These are phyloP conservation scores for Ostrea denselamellosa DNA, from an alignment of 1,140 invertebrate species.

Conservation along the genomic window DNA sequence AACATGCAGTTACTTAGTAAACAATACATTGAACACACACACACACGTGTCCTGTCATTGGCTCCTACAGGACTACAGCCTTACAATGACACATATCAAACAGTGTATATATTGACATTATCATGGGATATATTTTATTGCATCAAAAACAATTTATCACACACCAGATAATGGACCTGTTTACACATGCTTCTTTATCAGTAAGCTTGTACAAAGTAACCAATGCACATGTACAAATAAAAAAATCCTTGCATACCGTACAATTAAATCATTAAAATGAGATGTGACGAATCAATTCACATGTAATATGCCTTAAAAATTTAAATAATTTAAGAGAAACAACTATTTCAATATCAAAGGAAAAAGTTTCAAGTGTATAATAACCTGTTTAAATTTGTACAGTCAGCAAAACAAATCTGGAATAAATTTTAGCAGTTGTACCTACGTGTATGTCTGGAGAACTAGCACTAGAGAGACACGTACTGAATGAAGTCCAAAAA, in stretches of 20 bases:
- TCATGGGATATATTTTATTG: neutral
- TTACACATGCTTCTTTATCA: neutral
- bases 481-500: neutral
- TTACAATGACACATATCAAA: neutral
- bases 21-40: slow-evolving; percentile 23
- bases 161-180: neutral
- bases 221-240: neutral
- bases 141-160: slow-evolving; percentile 26
- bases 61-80: neutral
- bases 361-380: neutral
- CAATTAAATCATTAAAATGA: neutral
- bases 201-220: neutral
- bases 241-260: neutral
- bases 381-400: neutral
- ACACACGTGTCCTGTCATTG: neutral
- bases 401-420: neutral
- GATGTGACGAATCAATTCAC: neutral
- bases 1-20: slow-evolving; percentile 21
- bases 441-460: neutral
- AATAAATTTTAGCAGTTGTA: slow-evolving; percentile 1
- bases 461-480: neutral
- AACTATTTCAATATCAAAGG: neutral
- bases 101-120: neutral
- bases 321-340: no score
- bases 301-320: neutral